Base-by-base conservation (phyloP, 2,113 vertebrate genomes). In the Cryptotis parvus region DNA sequence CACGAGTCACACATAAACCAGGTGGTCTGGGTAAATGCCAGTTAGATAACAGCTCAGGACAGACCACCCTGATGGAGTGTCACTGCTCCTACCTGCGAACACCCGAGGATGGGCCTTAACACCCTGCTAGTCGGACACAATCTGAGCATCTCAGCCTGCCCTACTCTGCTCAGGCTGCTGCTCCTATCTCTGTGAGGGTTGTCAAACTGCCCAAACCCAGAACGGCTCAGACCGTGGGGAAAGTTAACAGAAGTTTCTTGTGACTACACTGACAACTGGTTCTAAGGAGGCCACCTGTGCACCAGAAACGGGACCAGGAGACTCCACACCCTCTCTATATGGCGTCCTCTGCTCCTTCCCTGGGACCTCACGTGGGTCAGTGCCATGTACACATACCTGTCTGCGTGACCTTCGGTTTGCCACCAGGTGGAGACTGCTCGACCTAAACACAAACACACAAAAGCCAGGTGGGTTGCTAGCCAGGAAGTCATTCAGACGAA, bases 371-470 rank as follows among this genome's bases (percentile, higher is more conserved):
- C 33, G 15, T 14, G 9, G 45, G 45, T n/a, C 66, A n/a, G 65
- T 22, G 29, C 33, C 6, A 15, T n/a, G 3, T 16, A 18, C 18
- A 16, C 97, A 84, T 92, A 98, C 98, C 98, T 91, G 96, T 65
- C 43, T 94, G 96, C 73, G 29, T 24, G 2, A 9, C 15, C 95
- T 96, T 97, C 24, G 70, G 89, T 95, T 78, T 97, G 93, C 35
- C 80, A 84, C 78, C 92, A 20, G 90, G 0, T 89, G 97, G 61
- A 93, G 96, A 93, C 0, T 95, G 96, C 72, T 96, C 93, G 16
- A 81, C 85, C 97, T 98, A 94, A 84, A 96, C 96, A 79, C 22
- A 93, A 92, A 91, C 4, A 89, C 18, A 81, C 91, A 41, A 66
- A 0, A 9, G 41, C 10, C 24, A 84, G 81, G 58, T 74, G 7